phyloP scores from a whole-genome alignment of 2,113 vertebrate species.

The Eulemur macaco region DNA sequence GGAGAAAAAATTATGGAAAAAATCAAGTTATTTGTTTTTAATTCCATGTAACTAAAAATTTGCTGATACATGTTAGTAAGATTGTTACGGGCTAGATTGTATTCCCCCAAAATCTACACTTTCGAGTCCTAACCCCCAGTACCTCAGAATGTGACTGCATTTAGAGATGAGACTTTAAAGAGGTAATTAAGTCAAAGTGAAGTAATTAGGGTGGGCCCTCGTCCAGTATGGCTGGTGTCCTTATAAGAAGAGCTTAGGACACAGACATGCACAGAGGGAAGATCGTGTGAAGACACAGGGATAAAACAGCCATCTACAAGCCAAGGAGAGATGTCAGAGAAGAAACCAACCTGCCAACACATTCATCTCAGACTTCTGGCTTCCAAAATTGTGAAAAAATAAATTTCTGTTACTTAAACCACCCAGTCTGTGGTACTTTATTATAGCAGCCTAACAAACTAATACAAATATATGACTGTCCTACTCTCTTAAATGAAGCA shows the following conservation, averaged over 20 bases:
- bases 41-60: neutral
- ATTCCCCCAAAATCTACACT: neutral
- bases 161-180: neutral
- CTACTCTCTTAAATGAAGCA: conserved; percentile 31
- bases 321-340: neutral
- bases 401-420: neutral
- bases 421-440: neutral
- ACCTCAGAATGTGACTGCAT: neutral
- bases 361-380: neutral
- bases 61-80: neutral
- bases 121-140: neutral
- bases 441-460: neutral
- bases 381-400: neutral
- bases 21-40: neutral
- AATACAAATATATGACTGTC: neutral
- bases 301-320: neutral
- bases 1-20: neutral
- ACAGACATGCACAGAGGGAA: neutral
- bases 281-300: neutral
- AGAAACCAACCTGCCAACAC: neutral
- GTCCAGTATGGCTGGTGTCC: neutral
- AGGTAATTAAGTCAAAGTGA: neutral
- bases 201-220: neutral
- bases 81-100: neutral
- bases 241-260: neutral